Base-by-base conservation (phyloP, 2,888 invertebrate genomes). In the Abscondita cerata region DNA sequence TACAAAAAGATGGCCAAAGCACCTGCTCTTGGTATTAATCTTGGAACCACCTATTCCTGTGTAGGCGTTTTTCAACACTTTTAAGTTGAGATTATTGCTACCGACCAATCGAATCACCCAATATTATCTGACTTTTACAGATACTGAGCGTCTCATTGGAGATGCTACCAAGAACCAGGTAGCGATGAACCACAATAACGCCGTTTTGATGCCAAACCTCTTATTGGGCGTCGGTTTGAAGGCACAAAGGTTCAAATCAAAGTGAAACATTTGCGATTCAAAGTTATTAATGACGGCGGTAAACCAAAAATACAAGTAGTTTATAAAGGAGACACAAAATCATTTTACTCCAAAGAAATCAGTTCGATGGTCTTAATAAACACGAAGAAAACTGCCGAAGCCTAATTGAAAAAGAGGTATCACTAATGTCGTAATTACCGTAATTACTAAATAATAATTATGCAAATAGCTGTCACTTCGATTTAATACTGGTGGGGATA, bases 21-120 rank as follows among this genome's bases (percentile, higher is more conserved):
- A 86, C 93, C 92, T 78, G 93, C 93, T 80, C 90, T 96, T 78
- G 96, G 96, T 87, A 96, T 96, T 83, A 96, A 96, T 86, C 87
- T 96, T 82, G 96, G 96, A 72, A 96, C 96, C 72, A 96, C 96
- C 68, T 96, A 96, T 83, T 96, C 95, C 56, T 95, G 94, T 78
- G 95, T 95, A 71, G 95, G 94, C 74, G 95, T 95, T 69, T 95
- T 94, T 87, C 92, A 93, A 83, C 91, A 93, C 82, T 93, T 93
- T 68, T 93, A 92, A 83, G 92, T 93, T 75, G 93, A 93, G 83
- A 93, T 93, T 80, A 93, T 93, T 82, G 93, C 93, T 79, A 94
- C 93, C 80, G 93, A 93, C 81, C 93, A 93, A 93, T 85, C 85
- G 93, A 79, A 94, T 93, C 68, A 93, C 93, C 72, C 93, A 93